Percentiles rank a stretch among this genome's conserved stretches.
Conservation (phyloP, 2,113 vertebrate genomes). For the Gallinago media region DNA sequence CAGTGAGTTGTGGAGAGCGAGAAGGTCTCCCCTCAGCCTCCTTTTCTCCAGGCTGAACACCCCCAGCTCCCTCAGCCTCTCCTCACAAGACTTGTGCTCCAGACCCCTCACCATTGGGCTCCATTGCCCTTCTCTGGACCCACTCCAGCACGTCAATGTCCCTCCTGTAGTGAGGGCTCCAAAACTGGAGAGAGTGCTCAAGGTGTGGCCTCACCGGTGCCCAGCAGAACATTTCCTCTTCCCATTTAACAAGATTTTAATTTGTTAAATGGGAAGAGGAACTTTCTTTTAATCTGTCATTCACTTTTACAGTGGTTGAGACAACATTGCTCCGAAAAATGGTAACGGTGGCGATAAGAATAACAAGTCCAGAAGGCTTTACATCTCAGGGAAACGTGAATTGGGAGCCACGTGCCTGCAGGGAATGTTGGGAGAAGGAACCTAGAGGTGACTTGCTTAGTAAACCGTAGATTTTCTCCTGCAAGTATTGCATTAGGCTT, state of each 20-base stretch:
- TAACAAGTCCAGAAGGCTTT: neutral
- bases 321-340: neutral
- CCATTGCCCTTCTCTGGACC: neutral
- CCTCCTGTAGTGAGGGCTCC: neutral
- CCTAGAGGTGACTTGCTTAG: neutral
- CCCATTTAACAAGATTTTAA: neutral
- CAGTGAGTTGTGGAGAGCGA: neutral
- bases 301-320: neutral
- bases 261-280: neutral
- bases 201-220: neutral
- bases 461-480: neutral
- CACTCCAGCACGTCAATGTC: neutral
- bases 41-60: neutral
- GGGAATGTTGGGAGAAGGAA: neutral
- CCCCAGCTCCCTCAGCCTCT: neutral
- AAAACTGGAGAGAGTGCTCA: neutral
- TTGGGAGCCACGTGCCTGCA: neutral
- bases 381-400: neutral
- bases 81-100: neutral
- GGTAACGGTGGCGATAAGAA: neutral
- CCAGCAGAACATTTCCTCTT: neutral
- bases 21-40: neutral
- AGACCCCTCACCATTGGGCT: neutral
- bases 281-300: neutral
- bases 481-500: neutral